Percentiles rank a stretch among this genome's conserved stretches.
These are phyloP conservation scores for Ypsolopha sequella DNA, from an alignment of 2,888 invertebrate species.

Conservation along the genomic window DNA sequence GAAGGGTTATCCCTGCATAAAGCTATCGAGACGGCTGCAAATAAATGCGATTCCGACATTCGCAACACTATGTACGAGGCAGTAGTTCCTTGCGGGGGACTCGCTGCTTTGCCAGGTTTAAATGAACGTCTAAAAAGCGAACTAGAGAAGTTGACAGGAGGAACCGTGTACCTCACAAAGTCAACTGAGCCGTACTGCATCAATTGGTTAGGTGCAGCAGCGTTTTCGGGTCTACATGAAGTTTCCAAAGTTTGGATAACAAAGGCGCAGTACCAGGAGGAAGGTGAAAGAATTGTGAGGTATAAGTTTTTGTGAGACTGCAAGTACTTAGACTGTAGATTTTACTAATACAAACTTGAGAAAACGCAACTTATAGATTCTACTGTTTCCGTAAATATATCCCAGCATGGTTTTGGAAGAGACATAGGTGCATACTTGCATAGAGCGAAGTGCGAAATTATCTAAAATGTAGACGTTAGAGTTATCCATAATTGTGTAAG, in stretches of 20 bases:
- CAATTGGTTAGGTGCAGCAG: conserved; percentile 49
- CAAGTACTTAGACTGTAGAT: too few species aligned
- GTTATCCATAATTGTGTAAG: too few species aligned
- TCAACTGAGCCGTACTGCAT: conserved; percentile 34
- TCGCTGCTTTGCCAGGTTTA: conserved; percentile 34
- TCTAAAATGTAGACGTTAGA: too few species aligned
- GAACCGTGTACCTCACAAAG: conserved; percentile 23
- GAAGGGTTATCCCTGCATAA: conserved; percentile 27
- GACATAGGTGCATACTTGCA: too few species aligned
- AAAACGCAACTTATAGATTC: too few species aligned
- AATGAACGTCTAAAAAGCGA: conserved; percentile 29
- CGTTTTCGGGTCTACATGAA: conserved; percentile 37
- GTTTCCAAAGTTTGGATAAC: conserved; percentile 33
- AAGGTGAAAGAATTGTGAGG: conserved; percentile 37
- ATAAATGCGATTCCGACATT: conserved; percentile 40
- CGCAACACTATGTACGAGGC: conserved; percentile 24
- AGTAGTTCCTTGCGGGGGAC: conserved; percentile 39
- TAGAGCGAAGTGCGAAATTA: too few species aligned
- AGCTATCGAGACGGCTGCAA: conserved; percentile 21
- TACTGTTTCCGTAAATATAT: too few species aligned
- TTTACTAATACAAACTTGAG: too few species aligned
- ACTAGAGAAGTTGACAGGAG: conserved; percentile 17
- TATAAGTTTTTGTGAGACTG: conserved; percentile 26
- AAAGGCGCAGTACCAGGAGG: conserved; percentile 43
- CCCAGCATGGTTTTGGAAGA: too few species aligned